Evolutionary conservation across 2,888 invertebrate genomes (phyloP), one percentile per base, ranked within the genome.

Genomic region (Sericinus montela): DNA sequence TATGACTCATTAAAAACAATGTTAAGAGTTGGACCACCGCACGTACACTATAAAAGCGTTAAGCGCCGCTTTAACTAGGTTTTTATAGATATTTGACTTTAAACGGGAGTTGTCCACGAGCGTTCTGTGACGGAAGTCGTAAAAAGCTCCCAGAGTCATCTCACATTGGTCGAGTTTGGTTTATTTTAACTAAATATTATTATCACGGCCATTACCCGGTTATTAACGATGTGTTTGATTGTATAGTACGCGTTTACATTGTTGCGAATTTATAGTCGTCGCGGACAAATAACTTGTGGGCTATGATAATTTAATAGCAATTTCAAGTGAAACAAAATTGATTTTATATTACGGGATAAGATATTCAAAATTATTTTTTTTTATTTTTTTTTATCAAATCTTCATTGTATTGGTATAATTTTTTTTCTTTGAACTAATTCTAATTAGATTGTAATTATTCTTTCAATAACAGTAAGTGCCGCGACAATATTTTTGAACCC

Each of bases 1-100:
- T 79, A 80, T 78, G 68, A 75, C 70, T 78, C 82, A 84, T 87
- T 85, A 87, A 86, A 83, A 76, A 87, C 86, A 87, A 85, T 84
- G 86, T 87, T 73, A 64, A 69, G 68, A 60, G 58, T 56, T 54
- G 56, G 82, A 83, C 85, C 85, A 85, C 86, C 86, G 67, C 73
- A 71, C 63, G 68, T 65, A 66, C 65, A 65, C 73, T 74, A 78
- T 82, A 76, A 81, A 81, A 71, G 56, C 68, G 62, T 69, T 75
- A 70, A 76, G 74, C 67, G 71, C 58, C 59, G 67, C 60, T 73
- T 74, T 72, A 62, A 78, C 75, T 75, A 69, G 68, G 60, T 61
- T 72, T 78, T 78, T 75, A 80, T 77, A 44, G 49, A 44, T 48
- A 43, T 44, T 44, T 39, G 49, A 49, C 49, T 49, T 44, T 39